Conservation (phyloP, 2,888 invertebrate genomes). For the Helicoverpa assulta region DNA sequence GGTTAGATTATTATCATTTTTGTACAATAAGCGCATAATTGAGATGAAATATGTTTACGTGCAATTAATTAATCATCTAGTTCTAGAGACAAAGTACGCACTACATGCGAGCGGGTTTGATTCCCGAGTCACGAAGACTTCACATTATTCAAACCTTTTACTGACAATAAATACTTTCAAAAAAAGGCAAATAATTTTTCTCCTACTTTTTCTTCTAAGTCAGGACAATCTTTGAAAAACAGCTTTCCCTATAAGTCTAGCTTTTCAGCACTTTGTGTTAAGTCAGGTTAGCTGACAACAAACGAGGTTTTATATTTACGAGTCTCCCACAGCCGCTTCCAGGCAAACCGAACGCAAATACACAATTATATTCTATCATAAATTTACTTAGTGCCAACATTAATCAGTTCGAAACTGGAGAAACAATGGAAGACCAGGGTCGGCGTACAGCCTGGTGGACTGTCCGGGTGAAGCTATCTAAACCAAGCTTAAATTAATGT, state of each 20-base stretch:
- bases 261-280: not conserved
- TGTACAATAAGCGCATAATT: conserved; percentile 1
- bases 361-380: conserved; percentile 38
- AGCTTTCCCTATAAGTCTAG: not conserved
- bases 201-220: too few species aligned
- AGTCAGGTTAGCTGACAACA: not conserved
- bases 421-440: conserved; percentile 49
- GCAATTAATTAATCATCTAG: not conserved
- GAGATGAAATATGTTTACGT: conserved; percentile 4
- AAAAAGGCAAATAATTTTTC: too few species aligned
- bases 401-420: conserved; percentile 38
- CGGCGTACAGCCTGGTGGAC: conserved; percentile 23
- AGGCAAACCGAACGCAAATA: conserved; percentile 23
- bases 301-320: conserved; percentile 20
- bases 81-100: too few species aligned
- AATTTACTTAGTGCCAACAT: conserved; percentile 43
- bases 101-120: too few species aligned
- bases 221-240: not conserved
- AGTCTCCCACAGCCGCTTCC: conserved; percentile 2
- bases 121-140: too few species aligned
- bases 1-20: conserved; percentile 24
- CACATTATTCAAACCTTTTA: too few species aligned
- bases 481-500: conserved; percentile 47
- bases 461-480: conserved; percentile 34
- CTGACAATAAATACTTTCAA: too few species aligned